Evolutionary conservation across 2,888 invertebrate species (phyloP), one percentile per base, ranked within the genome.

Genomic region (Vanessa cardui): DNA sequence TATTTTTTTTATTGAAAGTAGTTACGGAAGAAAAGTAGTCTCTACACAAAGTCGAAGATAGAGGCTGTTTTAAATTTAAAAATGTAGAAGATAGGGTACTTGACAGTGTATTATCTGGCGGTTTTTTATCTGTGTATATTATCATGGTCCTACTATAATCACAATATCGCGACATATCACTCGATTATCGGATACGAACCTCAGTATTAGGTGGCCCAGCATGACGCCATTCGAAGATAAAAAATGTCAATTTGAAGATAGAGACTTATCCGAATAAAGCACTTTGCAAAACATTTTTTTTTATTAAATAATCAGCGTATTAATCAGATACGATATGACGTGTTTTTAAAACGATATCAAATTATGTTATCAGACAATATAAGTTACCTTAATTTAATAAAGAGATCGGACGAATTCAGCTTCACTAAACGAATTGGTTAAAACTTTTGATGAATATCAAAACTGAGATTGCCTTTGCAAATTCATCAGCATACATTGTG

Each of bases 101-200:
- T 26, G 15, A 52, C 15, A 52, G 26, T 12, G 20, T 12, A 52
- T 15, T 26, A 49, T 9, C 49, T 49, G 15, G 16, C 15, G 15
- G 5, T 26, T 58, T 16, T 21, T 39, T 58, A 47, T 58, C 58
- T 33, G 21, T 58, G 56, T 65, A 49, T 50, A 33, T 49, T 58
- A 64, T 52, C 21, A 49, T 39, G 4, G 39, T 12, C 39, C 39
- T 39, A 39, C 39, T 39, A 39, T 39, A 39, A 39, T 52, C 26
- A 15, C 26, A 52, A 52, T 68, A 71, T 68, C 68, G 49, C 33
- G 65, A 56, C 58, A 66, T 75, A 76, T 73, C 75, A 58, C 44
- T 20, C 56, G 70, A 73, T 74, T 75, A 78, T 75, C 76, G 76
- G 73, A 75, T 78, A 74, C 70, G 73, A 75, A 76, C 74, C 73